Base-by-base conservation (phyloP, 30 jellyfish, hydroid and myxozoan species). In the Hydra vulgaris region DNA sequence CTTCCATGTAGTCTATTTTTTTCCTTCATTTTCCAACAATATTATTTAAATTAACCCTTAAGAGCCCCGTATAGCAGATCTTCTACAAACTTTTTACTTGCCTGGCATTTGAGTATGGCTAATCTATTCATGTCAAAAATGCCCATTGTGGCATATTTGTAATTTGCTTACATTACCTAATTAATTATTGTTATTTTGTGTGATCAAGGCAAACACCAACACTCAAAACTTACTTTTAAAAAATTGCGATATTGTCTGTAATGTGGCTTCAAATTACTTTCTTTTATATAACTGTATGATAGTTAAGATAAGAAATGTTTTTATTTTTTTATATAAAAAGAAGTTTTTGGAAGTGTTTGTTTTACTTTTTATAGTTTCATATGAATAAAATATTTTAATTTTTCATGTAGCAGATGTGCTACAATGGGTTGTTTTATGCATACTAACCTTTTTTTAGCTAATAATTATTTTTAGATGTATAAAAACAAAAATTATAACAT, bases 41-140 rank as follows among this genome's bases (percentile, higher is more conserved):
- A n/a, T n/a, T n/a, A n/a, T n/a, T n/a, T n/a, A n/a, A n/a, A n/a
- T n/a, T 56, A 56, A 56, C 71, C 71, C 71, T 56, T 56, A 17
- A 56, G 71, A 56, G 71, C 71, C 71, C 71, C 71, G 71, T 56
- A n/a, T 56, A 56, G 71, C 71, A 56, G 18, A 56, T 56, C 71
- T 56, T 17, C 71, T 56, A 56, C 71, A 56, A 56, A 56, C 17
- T 17, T 15, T 56, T 56, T 17, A n/a, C 71, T 56, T 15, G 71
- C 71, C 17, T 56, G n/a, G 71, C n/a, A 56, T n/a, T 56, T 17
- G n/a, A 56, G 17, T 56, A 56, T 56, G 71, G 71, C 71, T 15
- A 15, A 56, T 56, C n/a, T n/a, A n/a, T n/a, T n/a, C n/a, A n/a
- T n/a, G n/a, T n/a, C n/a, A n/a, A n/a, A n/a, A n/a, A n/a, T n/a